Base-by-base conservation (phyloP, 2,113 vertebrate species). In the Oryctolagus cuniculus region DNA sequence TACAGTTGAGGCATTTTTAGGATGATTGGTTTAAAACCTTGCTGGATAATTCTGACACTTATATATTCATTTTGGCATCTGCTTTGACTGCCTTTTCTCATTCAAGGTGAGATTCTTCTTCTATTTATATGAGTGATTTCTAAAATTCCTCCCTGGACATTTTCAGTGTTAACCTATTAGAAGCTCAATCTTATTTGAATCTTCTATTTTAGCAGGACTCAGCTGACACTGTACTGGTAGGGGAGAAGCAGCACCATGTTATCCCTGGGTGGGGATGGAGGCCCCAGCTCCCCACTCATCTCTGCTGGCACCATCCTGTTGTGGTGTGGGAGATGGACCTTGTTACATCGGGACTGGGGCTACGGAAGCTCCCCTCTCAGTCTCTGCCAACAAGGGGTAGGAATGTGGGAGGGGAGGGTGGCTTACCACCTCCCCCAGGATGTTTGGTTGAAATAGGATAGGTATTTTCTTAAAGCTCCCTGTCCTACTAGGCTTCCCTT, bases 1-100 rank as follows among this genome's bases (percentile, higher is more conserved):
- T 83, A 27, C 89, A 58, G 12, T 31, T 55, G 66, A 86, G 91
- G 27, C 9, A 78, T 73, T 96, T 97, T 89, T 89, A 78, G 22
- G 64, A 58, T 69, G 38, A 5, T 34, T 79, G 38, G n/a, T 96
- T 93, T 84, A 74, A 82, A 95, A n/a, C 17, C 29, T 69, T 44
- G 75, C 73, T 44, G 78, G 49, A 63, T 81, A 69, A 93, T 53
- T 38, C 9, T 16, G 38, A 75, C n/a, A 80, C 82, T 58, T 94
- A 44, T 69, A 70, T 63, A n/a, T 90, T 36, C 34, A 74, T 94
- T 87, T 90, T 31, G 8, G 24, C 10, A n/a, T 61, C 53, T 80
- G 6, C 44, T 44, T 70, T 49, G 31, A 79, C 69, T 72, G 29
- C 69, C 38, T 85, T 92, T 92, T 83, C 74, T 82, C 27, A 87